These are phyloP conservation scores for Halcyon chelicuti DNA, from an alignment of 2,797 vertebrate genomes.

Conservation along the genomic window DNA sequence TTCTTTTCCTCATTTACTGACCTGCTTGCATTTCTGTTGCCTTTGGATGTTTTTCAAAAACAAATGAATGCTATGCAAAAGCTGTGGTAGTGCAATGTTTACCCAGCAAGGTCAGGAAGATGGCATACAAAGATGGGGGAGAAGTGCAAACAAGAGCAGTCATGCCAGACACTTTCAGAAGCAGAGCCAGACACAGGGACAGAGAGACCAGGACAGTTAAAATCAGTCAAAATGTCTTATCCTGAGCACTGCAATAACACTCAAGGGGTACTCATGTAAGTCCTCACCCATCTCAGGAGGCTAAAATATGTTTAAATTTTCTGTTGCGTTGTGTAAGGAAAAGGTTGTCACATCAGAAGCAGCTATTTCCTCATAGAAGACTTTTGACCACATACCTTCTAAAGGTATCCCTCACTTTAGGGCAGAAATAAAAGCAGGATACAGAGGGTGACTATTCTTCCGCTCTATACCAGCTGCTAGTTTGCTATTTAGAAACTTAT, in stretches of 20 bases:
- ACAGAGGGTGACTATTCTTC: background rate
- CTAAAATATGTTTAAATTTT: background rate
- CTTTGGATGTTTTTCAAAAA: background rate
- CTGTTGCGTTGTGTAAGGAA: background rate
- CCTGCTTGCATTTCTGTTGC: background rate
- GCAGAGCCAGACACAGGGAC: background rate
- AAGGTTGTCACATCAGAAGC: background rate
- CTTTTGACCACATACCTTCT: background rate
- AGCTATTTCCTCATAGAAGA: background rate
- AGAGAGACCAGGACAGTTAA: background rate
- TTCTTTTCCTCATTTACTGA: background rate
- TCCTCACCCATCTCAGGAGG: background rate
- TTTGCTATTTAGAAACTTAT: slow-evolving; percentile 53
- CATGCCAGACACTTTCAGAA: background rate
- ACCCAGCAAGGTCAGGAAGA: background rate
- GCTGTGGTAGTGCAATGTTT: background rate
- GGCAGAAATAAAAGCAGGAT: slow-evolving; percentile 1
- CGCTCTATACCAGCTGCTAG: background rate
- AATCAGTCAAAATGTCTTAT: background rate
- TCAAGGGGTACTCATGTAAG: background rate
- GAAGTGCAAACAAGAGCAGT: slow-evolving; percentile 8
- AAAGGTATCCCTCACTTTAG: background rate
- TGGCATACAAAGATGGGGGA: background rate
- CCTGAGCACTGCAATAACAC: background rate
- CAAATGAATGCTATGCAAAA: background rate